A percentile compares a stretch with the other conserved stretches of the same genome.
Conservation (phyloP, 2,797 vertebrate species). For the Choloepus didactylus region DNA sequence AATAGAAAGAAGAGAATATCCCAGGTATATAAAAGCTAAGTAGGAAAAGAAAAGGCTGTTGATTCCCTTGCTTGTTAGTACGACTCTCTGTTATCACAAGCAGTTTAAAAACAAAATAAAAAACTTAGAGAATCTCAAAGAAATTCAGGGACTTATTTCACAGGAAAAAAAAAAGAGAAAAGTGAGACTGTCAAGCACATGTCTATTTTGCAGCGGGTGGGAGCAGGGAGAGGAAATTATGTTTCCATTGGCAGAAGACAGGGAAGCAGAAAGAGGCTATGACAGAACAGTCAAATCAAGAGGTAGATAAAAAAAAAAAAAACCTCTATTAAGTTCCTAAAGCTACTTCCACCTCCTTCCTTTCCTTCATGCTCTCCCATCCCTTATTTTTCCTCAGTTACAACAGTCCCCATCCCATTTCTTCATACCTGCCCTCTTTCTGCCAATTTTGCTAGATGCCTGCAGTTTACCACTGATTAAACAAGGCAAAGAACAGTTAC, state of each 20-base stretch:
- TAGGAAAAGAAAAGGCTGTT: background rate
- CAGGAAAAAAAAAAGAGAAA: background rate
- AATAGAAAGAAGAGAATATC: background rate
- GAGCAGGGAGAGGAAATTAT: background rate
- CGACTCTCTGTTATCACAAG: background rate
- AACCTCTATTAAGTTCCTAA: background rate
- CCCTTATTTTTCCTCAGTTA: background rate
- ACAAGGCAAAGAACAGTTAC: conserved; percentile 39
- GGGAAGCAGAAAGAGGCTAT: background rate
- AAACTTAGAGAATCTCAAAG: conserved; percentile 34
- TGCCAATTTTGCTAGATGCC: background rate
- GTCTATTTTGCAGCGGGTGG: background rate
- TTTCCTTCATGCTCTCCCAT: background rate
- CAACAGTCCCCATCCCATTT: background rate
- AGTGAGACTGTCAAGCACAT: background rate
- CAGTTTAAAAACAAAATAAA: conserved; percentile 52
- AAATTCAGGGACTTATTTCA: conserved; percentile 27
- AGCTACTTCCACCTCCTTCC: background rate
- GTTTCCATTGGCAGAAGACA: background rate
- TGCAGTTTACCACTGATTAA: background rate
- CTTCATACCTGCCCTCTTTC: background rate
- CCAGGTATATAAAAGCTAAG: background rate
- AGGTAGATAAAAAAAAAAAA: conserved; percentile 16
- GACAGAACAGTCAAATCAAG: background rate
- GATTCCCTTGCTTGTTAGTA: background rate